Evolutionary conservation across 2,113 vertebrate genomes (phyloP).

Genomic region (Corynorhinus townsendii): DNA sequence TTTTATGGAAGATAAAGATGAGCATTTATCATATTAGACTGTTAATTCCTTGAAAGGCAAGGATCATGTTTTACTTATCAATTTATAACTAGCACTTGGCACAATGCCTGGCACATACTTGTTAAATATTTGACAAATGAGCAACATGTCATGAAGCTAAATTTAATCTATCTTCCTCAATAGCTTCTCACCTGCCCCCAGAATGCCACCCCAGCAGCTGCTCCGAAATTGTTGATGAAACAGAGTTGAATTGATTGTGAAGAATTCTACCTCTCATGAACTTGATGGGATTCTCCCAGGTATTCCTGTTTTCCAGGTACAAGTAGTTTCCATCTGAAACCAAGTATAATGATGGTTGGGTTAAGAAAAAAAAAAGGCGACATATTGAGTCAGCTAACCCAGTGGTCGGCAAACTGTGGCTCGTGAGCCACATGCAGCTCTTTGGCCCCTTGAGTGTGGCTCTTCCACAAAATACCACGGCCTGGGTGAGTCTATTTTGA

Average conservation of each 20-base stretch:
- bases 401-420: no score
- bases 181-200: background rate
- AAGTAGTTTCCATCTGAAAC: conserved; percentile 13
- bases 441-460: no score
- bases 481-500: no score
- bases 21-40: background rate
- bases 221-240: background rate
- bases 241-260: background rate
- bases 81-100: background rate
- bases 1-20: background rate
- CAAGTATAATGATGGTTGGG: background rate
- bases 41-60: background rate
- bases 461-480: no score
- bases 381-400: background rate
- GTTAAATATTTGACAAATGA: background rate
- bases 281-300: background rate
- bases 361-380: background rate
- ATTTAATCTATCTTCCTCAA: conserved; percentile 3
- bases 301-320: background rate
- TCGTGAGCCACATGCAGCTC: no score
- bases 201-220: background rate
- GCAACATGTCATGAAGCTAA: background rate
- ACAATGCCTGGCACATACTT: background rate
- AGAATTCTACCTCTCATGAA: background rate
- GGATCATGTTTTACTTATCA: background rate